These are phyloP conservation scores for Brachionus manjavacas DNA, from an alignment of 1,140 invertebrate species.

Conservation along the genomic window DNA sequence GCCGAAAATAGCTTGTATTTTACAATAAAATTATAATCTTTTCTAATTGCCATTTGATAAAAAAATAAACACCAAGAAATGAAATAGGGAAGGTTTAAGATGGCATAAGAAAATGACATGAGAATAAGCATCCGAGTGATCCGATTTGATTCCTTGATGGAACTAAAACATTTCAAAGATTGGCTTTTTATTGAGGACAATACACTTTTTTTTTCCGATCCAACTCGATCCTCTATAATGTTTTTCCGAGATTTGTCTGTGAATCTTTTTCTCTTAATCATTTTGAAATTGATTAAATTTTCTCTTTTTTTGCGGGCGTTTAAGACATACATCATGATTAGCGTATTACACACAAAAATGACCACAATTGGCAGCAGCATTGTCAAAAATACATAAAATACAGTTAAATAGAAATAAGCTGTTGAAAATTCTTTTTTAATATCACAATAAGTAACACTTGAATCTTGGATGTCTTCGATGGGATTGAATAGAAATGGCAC, in stretches of 20 bases:
- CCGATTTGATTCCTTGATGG: not conserved
- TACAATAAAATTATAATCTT: not conserved
- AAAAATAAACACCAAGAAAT: constrained; percentile 40
- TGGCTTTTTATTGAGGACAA: not conserved
- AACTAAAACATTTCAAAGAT: not conserved
- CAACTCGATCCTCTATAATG: not conserved
- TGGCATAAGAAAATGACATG: constrained; percentile 26
- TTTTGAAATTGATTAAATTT: not conserved
- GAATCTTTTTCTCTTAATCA: not conserved
- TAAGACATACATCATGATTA: not conserved
- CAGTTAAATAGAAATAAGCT: not conserved
- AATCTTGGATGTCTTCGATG: not conserved
- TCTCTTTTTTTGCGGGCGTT: not conserved
- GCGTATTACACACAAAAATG: constrained; percentile 9
- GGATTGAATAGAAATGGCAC: constrained; percentile 38
- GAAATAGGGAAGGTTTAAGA: constrained; percentile 21
- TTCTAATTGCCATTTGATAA: constrained; percentile 1
- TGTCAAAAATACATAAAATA: constrained; percentile 28
- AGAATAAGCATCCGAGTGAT: constrained; percentile 26
- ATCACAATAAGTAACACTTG: constrained; percentile 17
- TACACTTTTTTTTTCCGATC: not conserved
- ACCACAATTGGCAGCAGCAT: constrained; percentile 29
- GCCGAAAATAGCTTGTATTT: not conserved
- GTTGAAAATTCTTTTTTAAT: constrained; percentile 17
- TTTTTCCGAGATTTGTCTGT: not conserved